Base-by-base conservation (phyloP, 2,888 invertebrate genomes). In the Coremacera marginata region DNA sequence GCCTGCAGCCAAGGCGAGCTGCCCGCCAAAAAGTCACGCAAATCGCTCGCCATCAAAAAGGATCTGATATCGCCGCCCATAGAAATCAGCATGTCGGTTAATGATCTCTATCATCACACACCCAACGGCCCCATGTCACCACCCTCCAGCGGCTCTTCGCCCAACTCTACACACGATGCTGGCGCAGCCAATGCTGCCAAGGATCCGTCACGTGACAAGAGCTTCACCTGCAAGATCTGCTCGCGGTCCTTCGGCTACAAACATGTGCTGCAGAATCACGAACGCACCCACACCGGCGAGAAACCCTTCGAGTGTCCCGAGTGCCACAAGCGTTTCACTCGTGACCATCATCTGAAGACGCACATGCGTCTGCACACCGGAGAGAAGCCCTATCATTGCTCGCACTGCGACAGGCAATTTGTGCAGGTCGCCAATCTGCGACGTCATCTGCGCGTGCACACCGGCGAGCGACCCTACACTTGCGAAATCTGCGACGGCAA, bases 291-390 rank as follows among this genome's bases (percentile, higher is more conserved):
- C 88, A 97, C 97, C 0, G 97, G 97, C 0, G 97, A 97, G 87
- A 97, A 97, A 85, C 97, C 97, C 0, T 97, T 97, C 90, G 95
- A 96, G 87, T 97, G 97, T 86, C 94, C 94, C 44, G 95, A 96
- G 89, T 97, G 97, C 87, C 95, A 96, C 88, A 97, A 97, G 89
- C 92, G 96, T 81, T 97, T 97, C 89, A 97, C 97, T 1, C 92
- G 97, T 70, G 97, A 97, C 87, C 97, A 97, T 86, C 97, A 97
- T 85, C 91, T 97, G 73, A 97, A 97, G 90, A 97, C 97, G 0
- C 97, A 97, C 89, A 94, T 97, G 92, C 92, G 97, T 34, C 90
- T 97, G 79, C 97, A 97, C 89, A 97, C 97, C 1, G 97, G 97
- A 0, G 97, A 97, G 88, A 95, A 97, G 84, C 97, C 97, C 0